A percentile compares a stretch with the other conserved stretches of the same genome.
These are phyloP conservation scores for Anniella stebbinsi DNA, from an alignment of 2,797 vertebrate species.

Conservation along the genomic window DNA sequence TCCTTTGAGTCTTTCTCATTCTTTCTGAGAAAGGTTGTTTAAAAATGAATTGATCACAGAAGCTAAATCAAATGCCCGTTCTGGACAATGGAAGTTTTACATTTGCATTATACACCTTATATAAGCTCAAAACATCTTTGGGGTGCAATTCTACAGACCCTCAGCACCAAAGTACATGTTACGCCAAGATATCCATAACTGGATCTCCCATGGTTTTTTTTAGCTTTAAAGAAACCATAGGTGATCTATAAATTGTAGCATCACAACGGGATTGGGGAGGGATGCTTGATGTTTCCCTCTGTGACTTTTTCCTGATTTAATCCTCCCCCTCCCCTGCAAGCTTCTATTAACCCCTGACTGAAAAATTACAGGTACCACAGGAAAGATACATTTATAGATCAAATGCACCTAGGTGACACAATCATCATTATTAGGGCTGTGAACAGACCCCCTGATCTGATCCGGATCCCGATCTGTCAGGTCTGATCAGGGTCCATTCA, in stretches of 20 bases:
- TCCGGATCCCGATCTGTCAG: no score
- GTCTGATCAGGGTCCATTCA: no score
- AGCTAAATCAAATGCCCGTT: background rate
- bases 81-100: background rate
- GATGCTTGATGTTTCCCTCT: background rate
- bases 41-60: no score
- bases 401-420: background rate
- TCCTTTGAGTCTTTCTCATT: background rate
- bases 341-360: background rate
- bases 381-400: background rate
- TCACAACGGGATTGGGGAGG: no score
- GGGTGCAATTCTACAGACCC: no score
- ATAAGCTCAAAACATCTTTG: background rate
- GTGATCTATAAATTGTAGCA: background rate
- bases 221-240: background rate
- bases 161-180: background rate
- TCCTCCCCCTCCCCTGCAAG: background rate
- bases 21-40: background rate
- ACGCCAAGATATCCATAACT: background rate
- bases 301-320: background rate
- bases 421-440: no score
- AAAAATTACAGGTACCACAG: background rate
- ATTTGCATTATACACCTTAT: background rate
- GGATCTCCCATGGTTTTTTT: background rate
- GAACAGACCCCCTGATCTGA: no score